Evolutionary conservation across 2,113 vertebrate genomes (phyloP).

Genomic region (mouse (Mus musculus)): GRCm39 chr6:79931001-79931500

Average conservation of each 20-base stretch:
- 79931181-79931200: neutral
- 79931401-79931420: too few species aligned
- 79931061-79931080: neutral
- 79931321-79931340: neutral
- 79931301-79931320: neutral
- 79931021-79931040: neutral
- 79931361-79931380: neutral
- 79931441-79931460: neutral
- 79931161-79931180: neutral
- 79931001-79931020: neutral
- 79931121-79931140: neutral
- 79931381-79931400: too few species aligned
- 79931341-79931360: neutral
- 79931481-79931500: neutral
- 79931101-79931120: neutral
- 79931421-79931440: neutral
- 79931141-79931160: neutral
- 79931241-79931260: neutral
- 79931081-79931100: neutral
- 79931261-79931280: neutral
- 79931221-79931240: neutral
- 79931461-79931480: neutral
- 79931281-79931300: neutral
- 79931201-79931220: neutral
- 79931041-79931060: neutral